A percentile compares a stretch with the other conserved stretches of the same genome.
phyloP scores from a whole-genome alignment of 2,797 vertebrate genomes.

The Melanotaenia pygmaea region DNA sequence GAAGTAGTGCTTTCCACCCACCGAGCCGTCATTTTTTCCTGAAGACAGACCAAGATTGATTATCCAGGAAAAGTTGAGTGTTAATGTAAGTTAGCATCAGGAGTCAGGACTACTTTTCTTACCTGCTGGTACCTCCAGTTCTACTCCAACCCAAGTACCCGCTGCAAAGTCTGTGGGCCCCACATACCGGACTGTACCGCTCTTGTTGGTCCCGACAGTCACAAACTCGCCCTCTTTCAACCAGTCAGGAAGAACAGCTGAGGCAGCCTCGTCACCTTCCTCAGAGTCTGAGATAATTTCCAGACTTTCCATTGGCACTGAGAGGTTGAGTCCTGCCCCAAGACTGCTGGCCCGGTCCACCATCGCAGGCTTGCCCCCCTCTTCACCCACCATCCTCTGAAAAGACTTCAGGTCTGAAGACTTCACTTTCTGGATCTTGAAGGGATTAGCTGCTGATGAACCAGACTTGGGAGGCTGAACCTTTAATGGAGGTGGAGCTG shows the following conservation, averaged over 20 bases:
- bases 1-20: constrained; percentile 93
- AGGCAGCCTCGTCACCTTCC: constrained; percentile 73
- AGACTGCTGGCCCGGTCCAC: constrained; percentile 21
- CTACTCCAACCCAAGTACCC: constrained; percentile 94
- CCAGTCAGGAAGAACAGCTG: constrained; percentile 85
- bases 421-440: constrained; percentile 84
- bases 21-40: constrained; percentile 96
- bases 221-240: constrained; percentile 93
- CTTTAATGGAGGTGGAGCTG: constrained; percentile 5
- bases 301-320: constrained; percentile 70
- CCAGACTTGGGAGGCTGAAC: constrained; percentile 22
- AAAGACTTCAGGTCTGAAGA: constrained; percentile 84
- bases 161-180: constrained; percentile 92
- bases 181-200: constrained; percentile 87
- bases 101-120: constrained; percentile 4
- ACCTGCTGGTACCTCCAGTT: constrained; percentile 94
- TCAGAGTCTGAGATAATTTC: constrained; percentile 86
- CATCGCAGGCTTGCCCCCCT: constrained; percentile 12
- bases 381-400: constrained; percentile 68
- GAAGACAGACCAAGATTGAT: not conserved
- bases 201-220: constrained; percentile 88
- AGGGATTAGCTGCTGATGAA: constrained; percentile 66
- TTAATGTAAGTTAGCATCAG: not conserved
- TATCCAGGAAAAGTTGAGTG: not conserved
- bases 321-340: constrained; percentile 42